These are phyloP conservation scores for Trichogramma evanescens DNA, from an alignment of 2,888 invertebrate genomes.

Conservation along the genomic window DNA sequence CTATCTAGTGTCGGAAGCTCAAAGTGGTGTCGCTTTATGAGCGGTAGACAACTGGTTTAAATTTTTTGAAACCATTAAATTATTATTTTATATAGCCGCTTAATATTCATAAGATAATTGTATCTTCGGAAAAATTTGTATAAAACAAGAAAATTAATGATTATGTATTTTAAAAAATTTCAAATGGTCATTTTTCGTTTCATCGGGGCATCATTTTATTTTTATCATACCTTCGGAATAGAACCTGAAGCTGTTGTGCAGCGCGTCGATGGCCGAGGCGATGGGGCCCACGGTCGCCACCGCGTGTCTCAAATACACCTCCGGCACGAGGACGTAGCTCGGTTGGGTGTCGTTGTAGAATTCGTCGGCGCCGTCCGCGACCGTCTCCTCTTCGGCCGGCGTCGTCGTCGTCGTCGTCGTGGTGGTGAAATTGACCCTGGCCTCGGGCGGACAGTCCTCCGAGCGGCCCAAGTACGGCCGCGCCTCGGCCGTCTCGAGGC, in stretches of 20 bases:
- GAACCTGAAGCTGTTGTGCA: slow-evolving; percentile 77
- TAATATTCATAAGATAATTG: no score
- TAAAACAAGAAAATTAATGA: no score
- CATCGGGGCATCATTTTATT: background rate
- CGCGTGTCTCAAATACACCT: slow-evolving; percentile 50
- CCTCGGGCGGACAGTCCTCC: slow-evolving; percentile 46
- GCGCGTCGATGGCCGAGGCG: slow-evolving; percentile 85
- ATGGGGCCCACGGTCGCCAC: slow-evolving; percentile 80
- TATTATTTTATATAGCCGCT: background rate
- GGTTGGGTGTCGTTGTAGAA: slow-evolving; percentile 48
- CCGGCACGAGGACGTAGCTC: slow-evolving; percentile 75
- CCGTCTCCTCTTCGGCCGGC: background rate
- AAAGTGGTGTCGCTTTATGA: no score
- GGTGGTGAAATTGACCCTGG: background rate
- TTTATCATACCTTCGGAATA: slow-evolving; percentile 58
- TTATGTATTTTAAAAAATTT: no score
- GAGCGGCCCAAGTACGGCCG: slow-evolving; percentile 67
- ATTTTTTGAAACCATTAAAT: background rate
- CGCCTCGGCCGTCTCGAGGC: slow-evolving; percentile 76
- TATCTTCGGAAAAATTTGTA: no score
- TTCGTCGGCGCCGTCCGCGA: background rate
- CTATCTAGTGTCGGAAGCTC: no score
- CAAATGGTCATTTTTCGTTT: no score
- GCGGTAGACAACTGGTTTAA: no score
- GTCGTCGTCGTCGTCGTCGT: background rate